Evolutionary conservation across 2,113 vertebrate species (phyloP).

Genomic region (Anseranas semipalmata): DNA sequence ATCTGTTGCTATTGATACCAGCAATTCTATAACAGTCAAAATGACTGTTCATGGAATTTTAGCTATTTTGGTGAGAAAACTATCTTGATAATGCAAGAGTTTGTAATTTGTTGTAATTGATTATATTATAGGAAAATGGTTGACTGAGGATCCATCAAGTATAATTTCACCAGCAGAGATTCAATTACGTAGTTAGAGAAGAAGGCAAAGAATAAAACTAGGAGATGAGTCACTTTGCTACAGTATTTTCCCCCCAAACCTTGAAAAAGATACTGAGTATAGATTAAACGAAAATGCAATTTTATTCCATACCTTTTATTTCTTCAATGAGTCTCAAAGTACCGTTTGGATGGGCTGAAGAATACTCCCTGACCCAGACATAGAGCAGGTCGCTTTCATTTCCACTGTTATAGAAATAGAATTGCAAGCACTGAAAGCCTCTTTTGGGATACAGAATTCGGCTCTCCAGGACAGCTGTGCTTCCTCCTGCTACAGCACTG

Average conservation of each 20-base stretch:
- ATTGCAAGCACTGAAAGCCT: constrained; percentile 89
- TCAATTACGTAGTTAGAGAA: background rate
- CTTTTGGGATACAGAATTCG: constrained; percentile 86
- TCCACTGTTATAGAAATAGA: constrained; percentile 88
- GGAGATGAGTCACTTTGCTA: background rate
- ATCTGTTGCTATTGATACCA: background rate
- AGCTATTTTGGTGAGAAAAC: background rate
- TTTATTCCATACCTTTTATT: constrained; percentile 79
- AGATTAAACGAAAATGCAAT: background rate
- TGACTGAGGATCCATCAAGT: background rate
- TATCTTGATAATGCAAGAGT: background rate
- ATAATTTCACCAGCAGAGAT: background rate
- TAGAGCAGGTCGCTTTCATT: constrained; percentile 72
- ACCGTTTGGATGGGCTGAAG: constrained; percentile 63
- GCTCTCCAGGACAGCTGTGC: constrained; percentile 83
- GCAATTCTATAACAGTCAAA: constrained; percentile 3
- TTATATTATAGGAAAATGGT: background rate
- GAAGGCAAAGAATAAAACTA: background rate
- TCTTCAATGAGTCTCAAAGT: constrained; percentile 74
- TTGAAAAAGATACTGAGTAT: background rate
- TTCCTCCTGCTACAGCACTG: constrained; percentile 43
- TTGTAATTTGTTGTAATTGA: background rate
- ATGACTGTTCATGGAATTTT: background rate
- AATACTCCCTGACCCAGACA: constrained; percentile 83
- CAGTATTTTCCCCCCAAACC: background rate